Base-by-base conservation (phyloP, 2,797 vertebrate genomes). In the Peromyscus aztecus region DNA sequence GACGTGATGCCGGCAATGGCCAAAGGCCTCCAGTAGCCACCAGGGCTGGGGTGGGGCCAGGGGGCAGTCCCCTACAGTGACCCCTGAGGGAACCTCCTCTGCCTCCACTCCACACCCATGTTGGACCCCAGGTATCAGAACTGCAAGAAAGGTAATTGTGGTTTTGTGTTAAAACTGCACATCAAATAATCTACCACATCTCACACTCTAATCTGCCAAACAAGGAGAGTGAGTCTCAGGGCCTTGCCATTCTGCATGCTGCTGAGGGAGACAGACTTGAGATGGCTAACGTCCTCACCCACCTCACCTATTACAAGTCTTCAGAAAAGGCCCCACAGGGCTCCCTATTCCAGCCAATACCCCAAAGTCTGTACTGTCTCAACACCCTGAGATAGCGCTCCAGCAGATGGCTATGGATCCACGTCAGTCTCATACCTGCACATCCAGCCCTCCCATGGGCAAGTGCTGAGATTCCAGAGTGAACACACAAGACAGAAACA, bases 211-310 rank as follows among this genome's bases (percentile, higher is more conserved):
- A 10, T 6, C 29, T 37, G 40, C 40, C 27, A 61, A 89, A 16
- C 0, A 0, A 14, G n/a, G 34, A 31, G 59, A 78, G 91, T 34
- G 23, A 13, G 4, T 23, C 23, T 24, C 59, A 4, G 0, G 0
- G n/a, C 21, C 52, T 43, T 7, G 21, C 24, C 49, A 2, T 0
- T n/a, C 69, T 43, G 23, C 24, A 69, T 82, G 63, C n/a, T 78
- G 37, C 4, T 0, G 40, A 29, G 1, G 59, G 19, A 9, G 9
- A 87, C 3, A 0, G 76, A 6, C 23, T 4, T 78, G 29, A 49
- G 40, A 89, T 23, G 0, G 23, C 17, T 46, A 55, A 46, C 0
- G 4, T 31, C 17, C 46, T 29, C 1, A 5, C 49, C 24, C 63
- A 57, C 10, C 63, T 73, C 1, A 0, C 4, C 49, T 23, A n/a